Base-by-base conservation (phyloP, 2,797 vertebrate genomes). In the Rhadinocentrus ornatus region DNA sequence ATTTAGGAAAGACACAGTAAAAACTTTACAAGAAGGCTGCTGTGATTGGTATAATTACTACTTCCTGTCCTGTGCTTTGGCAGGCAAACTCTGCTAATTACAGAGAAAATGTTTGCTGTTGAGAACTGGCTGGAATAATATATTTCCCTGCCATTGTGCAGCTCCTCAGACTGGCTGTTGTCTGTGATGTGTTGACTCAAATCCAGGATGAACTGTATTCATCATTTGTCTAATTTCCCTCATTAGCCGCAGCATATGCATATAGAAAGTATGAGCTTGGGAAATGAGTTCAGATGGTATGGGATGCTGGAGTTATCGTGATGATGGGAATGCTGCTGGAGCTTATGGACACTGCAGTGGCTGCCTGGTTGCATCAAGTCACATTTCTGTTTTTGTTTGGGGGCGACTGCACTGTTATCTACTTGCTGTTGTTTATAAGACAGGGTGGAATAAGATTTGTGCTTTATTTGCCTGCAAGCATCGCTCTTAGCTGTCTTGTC, bases 151-250 rank as follows among this genome's bases (percentile, higher is more conserved):
- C 85, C 66, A 72, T 59, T 27, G 27, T 39, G 60, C 61, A n/a
- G n/a, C 65, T 70, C 34, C 44, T n/a, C 35, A 60, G 48, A 68
- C 63, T 57, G 64, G 69, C 70, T 85, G 79, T 58, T 73, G 74
- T 77, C 65, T 63, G 73, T 76, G 81, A 85, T 41, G 77, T 73
- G 72, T 85, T 80, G 84, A 78, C 81, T 87, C 67, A 57, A 80
- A 82, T 84, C 78, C 81, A 85, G 41, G 58, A 50, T 66, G 77
- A 84, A 76, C 79, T 69, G 68, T 60, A 57, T 52, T 86, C 52
- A 52, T 86, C 83, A 73, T 79, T 83, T 79, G 57, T 85, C 66
- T 84, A 83, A 89, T 89, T 88, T 76, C 24, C 34, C 86, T 86
- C 64, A 84, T 92, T 90, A 88, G 84, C 77, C 29, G 29, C 55